Percentiles rank a stretch among this genome's conserved stretches.
Evolutionary conservation across 2,113 vertebrate species (phyloP).

Genomic region (Ameiurus melas): DNA sequence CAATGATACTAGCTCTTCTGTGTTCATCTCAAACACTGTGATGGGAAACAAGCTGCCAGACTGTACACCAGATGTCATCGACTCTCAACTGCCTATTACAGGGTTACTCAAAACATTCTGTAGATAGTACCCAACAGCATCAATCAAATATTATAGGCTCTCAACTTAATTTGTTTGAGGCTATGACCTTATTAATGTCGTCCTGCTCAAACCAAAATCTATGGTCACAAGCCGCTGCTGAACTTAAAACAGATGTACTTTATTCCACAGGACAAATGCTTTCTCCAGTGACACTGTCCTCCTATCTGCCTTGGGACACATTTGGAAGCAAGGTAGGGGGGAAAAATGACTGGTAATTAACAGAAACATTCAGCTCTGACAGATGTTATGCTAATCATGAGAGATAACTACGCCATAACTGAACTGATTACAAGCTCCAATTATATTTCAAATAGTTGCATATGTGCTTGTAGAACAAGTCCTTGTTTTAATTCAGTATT

Average conservation of each 20-base stretch:
- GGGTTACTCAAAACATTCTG: not conserved
- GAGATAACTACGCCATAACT: slow-evolving; percentile 33
- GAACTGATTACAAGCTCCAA: slow-evolving; percentile 28
- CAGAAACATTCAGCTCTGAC: slow-evolving; percentile 37
- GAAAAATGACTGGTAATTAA: slow-evolving; percentile 40
- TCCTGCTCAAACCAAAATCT: not conserved
- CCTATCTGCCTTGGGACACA: not conserved
- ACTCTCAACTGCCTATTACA: not conserved
- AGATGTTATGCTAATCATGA: slow-evolving; percentile 50
- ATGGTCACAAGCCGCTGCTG: not conserved
- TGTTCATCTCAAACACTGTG: not conserved
- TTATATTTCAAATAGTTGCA: slow-evolving; percentile 21
- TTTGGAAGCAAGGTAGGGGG: slow-evolving; percentile 12
- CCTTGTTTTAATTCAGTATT: slow-evolving; percentile 7
- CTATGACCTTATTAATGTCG: not conserved
- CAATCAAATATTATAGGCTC: not conserved
- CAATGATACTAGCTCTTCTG: not conserved
- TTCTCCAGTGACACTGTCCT: not conserved
- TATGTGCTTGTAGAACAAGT: not conserved
- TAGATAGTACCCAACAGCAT: not conserved
- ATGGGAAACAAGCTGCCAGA: not conserved
- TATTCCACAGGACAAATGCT: not conserved
- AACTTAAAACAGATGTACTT: not conserved
- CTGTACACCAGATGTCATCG: not conserved
- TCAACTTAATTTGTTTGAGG: not conserved